These are phyloP conservation scores for Netelia inedita DNA, from an alignment of 2,888 invertebrate genomes.

Conservation along the genomic window DNA sequence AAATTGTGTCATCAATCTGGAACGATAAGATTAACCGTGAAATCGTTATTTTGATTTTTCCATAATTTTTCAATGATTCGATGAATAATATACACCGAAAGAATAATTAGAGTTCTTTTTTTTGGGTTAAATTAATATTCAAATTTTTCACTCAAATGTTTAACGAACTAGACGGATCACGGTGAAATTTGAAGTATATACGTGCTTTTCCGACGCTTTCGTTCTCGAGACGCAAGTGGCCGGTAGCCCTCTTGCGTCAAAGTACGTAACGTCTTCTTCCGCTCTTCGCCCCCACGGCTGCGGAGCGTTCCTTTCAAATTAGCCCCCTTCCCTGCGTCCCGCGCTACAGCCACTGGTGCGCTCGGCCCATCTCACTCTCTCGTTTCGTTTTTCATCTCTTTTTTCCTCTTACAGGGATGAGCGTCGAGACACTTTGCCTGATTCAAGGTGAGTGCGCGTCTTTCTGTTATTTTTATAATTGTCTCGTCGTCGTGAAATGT, in stretches of 20 bases:
- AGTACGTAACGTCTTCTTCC: background rate
- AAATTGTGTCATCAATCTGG: too few relatives aligned
- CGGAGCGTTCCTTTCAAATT: background rate
- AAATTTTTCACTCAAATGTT: too few relatives aligned
- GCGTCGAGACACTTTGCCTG: constrained; percentile 6
- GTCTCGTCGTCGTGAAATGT: constrained; percentile 37
- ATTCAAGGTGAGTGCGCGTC: constrained; percentile 33
- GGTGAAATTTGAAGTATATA: background rate
- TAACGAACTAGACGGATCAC: too few relatives aligned
- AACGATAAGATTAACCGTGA: too few relatives aligned
- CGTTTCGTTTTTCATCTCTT: background rate
- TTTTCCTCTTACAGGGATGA: background rate
- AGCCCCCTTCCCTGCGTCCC: background rate
- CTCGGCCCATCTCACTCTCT: background rate
- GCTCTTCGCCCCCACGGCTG: too few relatives aligned
- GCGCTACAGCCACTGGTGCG: too few relatives aligned
- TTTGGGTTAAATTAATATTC: too few relatives aligned
- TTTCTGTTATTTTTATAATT: constrained; percentile 53
- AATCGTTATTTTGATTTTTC: too few relatives aligned
- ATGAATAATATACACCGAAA: too few relatives aligned
- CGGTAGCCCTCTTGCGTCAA: constrained; percentile 1
- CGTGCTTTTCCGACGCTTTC: background rate
- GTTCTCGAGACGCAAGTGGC: too few relatives aligned
- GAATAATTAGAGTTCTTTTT: too few relatives aligned
- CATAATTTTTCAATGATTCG: too few relatives aligned